phyloP scores from a whole-genome alignment of 2,113 vertebrate genomes.

The Vombatus ursinus region DNA sequence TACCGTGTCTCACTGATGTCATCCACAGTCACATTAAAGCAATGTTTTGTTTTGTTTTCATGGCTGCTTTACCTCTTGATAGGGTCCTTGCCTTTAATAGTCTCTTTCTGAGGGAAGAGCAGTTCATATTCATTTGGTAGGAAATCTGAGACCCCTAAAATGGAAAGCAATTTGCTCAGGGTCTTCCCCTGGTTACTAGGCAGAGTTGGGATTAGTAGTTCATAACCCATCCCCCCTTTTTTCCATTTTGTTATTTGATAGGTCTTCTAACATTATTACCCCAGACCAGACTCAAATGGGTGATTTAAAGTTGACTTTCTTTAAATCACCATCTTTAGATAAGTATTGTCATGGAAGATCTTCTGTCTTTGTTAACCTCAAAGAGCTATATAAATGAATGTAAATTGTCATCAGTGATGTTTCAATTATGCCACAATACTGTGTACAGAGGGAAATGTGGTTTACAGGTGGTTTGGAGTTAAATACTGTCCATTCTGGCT shows the following conservation, averaged over 20 bases:
- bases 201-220: not conserved
- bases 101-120: not conserved
- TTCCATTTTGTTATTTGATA: not conserved
- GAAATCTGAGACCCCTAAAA: conserved; percentile 18
- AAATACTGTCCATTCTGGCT: not conserved
- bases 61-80: not conserved
- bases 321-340: accelerated
- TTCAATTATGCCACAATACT: not conserved
- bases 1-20: not conserved
- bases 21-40: not conserved
- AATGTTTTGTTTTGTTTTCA: not conserved
- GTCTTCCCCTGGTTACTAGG: not conserved
- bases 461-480: not conserved
- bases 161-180: accelerated
- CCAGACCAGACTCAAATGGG: not conserved
- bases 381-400: not conserved
- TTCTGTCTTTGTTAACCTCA: not conserved
- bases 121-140: not conserved
- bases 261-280: not conserved
- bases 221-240: not conserved
- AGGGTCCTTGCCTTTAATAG: not conserved
- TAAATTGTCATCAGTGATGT: not conserved
- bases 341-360: not conserved
- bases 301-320: not conserved
- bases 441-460: not conserved